Evolutionary conservation across 1,140 invertebrate genomes (phyloP), one percentile per base, ranked within the genome.

Genomic region (Diorhabda carinulata): DNA sequence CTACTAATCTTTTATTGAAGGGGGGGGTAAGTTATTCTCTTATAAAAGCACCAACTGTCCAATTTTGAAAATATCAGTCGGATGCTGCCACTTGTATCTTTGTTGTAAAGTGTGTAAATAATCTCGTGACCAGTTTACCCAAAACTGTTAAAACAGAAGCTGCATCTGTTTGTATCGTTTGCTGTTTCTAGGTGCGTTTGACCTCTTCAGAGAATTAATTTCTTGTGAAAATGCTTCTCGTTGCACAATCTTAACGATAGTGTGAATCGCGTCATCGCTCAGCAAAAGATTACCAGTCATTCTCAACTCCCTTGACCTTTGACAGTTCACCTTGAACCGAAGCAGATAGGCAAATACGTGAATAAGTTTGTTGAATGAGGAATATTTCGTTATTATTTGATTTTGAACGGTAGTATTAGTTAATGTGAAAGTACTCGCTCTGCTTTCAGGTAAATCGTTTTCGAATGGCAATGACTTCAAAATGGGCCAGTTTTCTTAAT

Each of bases 51-150:
- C 25, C 25, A 25, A 25, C 25, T 25, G 25, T 25, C 25, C 25
- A 25, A 25, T 25, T 25, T 25, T 25, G 25, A 25, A 25, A 25
- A 25, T 25, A 25, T 25, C 25, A 25, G 25, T 25, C 25, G 1
- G 25, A 25, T 25, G 25, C 25, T 25, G 25, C 25, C 25, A 25
- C 25, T 25, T 25, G 25, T 25, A 25, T 25, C 25, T 25, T 25
- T 72, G 64, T 63, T 78, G 76, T n/a, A 78, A 56, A 5, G 72
- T 10, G 9, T 63, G 47, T 6, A 80, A 43, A 63, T 76, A 79
- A 43, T 79, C 74, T 8, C 47, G 56, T 25, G 57, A 8, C 78
- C 78, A 73, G 52, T 69, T 57, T 25, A 44, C 62, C 73, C 77
- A 77, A 59, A 76, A 76, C 7, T 72, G 64, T 69, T 73, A 70